Evolutionary conservation across 2,888 invertebrate species (phyloP).

Genomic region (Priapulus caudatus): DNA sequence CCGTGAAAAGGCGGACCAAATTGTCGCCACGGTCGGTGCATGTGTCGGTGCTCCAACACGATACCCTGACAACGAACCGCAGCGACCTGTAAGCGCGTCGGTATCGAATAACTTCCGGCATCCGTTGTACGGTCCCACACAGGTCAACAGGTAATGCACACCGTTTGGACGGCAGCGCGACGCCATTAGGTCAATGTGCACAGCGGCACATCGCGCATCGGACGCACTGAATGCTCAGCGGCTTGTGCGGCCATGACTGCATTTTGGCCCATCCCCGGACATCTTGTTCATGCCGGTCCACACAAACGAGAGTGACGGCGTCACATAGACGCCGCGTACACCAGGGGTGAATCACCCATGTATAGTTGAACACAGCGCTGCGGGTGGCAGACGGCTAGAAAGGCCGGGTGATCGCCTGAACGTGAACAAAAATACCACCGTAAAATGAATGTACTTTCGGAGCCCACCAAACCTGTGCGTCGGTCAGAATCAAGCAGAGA

Average conservation of each 20-base stretch:
- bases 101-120: slow-evolving; percentile 36
- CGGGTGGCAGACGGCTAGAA: slow-evolving; percentile 25
- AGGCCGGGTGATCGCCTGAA: too few relatives aligned
- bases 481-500: too few relatives aligned
- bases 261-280: too few relatives aligned
- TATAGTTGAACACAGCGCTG: slow-evolving; percentile 5
- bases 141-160: slow-evolving; percentile 22
- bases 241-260: too few relatives aligned
- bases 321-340: too few relatives aligned
- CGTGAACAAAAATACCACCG: too few relatives aligned
- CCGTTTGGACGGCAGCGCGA: slow-evolving; percentile 30
- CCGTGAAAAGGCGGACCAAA: slow-evolving; percentile 16
- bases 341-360: slow-evolving; percentile 16
- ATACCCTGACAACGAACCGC: slow-evolving; percentile 22
- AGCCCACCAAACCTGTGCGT: too few relatives aligned
- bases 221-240: slow-evolving; percentile 21
- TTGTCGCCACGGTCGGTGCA: slow-evolving; percentile 22
- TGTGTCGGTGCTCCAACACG: slow-evolving; percentile 21
- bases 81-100: slow-evolving; percentile 15
- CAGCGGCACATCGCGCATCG: slow-evolving; percentile 31
- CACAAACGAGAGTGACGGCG: too few relatives aligned
- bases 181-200: slow-evolving; percentile 40
- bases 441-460: too few relatives aligned
- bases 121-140: slow-evolving; percentile 29
- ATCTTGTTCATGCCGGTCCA: too few relatives aligned